A percentile compares a stretch with the other conserved stretches of the same genome.
phyloP scores from a whole-genome alignment of 37 sponge, comb jelly and placozoan genomes.

The Axinella damicornis region DNA sequence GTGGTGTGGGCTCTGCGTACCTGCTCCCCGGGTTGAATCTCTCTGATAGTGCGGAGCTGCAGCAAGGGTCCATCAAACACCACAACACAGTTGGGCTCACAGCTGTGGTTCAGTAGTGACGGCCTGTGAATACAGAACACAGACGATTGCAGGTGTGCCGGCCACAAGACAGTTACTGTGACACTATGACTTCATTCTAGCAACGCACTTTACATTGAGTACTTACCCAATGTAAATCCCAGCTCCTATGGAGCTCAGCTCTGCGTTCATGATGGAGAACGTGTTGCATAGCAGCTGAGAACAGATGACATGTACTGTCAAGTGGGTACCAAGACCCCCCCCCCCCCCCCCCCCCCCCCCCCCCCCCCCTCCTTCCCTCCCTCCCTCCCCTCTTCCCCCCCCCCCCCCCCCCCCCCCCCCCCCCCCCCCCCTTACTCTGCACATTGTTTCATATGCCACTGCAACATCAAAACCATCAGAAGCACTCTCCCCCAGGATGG shows the following conservation, averaged over 20 bases:
- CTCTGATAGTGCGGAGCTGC: slow-evolving; percentile 36
- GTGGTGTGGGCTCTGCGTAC: slow-evolving; percentile 5
- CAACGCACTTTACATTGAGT: background rate
- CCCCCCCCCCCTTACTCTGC: background rate
- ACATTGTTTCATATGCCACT: background rate
- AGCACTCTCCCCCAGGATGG: background rate
- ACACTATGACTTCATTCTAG: background rate
- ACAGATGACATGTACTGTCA: background rate
- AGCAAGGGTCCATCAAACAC: slow-evolving; percentile 50
- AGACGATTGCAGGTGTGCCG: background rate
- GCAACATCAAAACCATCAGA: background rate
- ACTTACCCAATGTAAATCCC: slow-evolving; percentile 56
- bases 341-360: background rate
- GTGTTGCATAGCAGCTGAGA: slow-evolving; percentile 57
- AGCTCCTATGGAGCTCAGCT: slow-evolving; percentile 54
- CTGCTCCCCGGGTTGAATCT: slow-evolving; percentile 52
- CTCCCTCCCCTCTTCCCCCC: background rate
- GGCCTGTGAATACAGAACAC: slow-evolving; percentile 32
- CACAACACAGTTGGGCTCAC: slow-evolving; percentile 74
- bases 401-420: background rate
- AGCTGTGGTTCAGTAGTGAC: slow-evolving; percentile 78
- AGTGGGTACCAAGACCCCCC: background rate
- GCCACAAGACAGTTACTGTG: background rate
- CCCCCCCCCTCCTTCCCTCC: background rate
- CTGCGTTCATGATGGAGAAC: slow-evolving; percentile 41